phyloP scores from a whole-genome alignment of 2,888 invertebrate genomes.

The Metallyticus violacea region DNA sequence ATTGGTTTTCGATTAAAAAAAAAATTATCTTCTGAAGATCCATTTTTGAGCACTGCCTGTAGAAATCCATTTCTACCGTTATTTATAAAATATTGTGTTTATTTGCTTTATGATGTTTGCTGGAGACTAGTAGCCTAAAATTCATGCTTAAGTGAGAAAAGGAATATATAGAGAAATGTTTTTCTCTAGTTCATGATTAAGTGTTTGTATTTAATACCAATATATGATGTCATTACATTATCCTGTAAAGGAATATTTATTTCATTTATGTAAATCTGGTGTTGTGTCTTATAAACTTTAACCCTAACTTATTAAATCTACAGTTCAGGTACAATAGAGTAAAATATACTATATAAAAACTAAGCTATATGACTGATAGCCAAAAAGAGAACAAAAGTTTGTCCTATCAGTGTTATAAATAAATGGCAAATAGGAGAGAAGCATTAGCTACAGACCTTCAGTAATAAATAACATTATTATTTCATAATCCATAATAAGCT shows the following conservation, averaged over 20 bases:
- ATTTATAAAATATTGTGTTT: not conserved
- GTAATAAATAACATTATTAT: no score
- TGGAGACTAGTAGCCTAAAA: not conserved
- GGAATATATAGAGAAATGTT: not conserved
- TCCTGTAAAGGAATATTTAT: not conserved
- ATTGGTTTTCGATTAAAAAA: not conserved
- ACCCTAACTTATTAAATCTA: not conserved
- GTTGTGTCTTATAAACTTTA: not conserved
- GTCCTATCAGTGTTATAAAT: not conserved
- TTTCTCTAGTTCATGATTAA: not conserved
- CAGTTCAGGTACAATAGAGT: not conserved
- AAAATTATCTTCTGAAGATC: not conserved
- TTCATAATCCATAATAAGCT: no score
- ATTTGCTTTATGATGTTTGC: no score
- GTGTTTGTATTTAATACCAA: not conserved
- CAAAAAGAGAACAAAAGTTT: not conserved
- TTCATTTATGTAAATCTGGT: not conserved
- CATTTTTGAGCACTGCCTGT: not conserved
- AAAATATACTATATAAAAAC: not conserved
- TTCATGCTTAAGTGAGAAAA: not conserved
- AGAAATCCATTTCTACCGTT: not conserved
- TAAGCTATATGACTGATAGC: no score
- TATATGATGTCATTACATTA: not conserved
- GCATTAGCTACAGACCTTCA: no score
- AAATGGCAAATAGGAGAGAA: no score